Evolutionary conservation across 2,888 invertebrate species (phyloP).

Genomic region (Cetonia aurata): DNA sequence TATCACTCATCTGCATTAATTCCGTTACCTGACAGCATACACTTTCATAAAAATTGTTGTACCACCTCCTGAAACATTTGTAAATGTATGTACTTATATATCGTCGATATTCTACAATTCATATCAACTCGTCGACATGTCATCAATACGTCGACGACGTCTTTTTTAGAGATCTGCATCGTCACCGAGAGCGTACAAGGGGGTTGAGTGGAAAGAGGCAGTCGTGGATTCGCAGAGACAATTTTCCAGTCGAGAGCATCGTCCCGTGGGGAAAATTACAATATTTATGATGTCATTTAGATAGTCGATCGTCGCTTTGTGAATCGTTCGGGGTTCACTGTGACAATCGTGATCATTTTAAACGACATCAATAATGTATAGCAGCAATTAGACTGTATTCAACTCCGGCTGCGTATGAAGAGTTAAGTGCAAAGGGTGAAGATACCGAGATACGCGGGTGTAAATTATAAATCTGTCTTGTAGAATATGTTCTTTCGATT

Average conservation of each 20-base stretch:
- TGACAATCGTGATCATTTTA: constrained; percentile 59
- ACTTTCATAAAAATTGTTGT: too few species aligned
- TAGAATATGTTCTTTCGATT: background rate
- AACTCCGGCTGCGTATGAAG: constrained; percentile 42
- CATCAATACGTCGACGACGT: background rate
- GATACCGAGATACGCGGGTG: background rate
- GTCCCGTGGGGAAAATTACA: constrained; percentile 59
- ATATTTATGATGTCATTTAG: constrained; percentile 65
- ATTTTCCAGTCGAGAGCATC: constrained; percentile 53
- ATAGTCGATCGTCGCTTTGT: constrained; percentile 61
- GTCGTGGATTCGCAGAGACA: constrained; percentile 49
- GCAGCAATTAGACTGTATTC: constrained; percentile 61
- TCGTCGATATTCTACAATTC: too few species aligned
- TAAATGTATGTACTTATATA: too few species aligned
- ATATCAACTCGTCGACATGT: background rate
- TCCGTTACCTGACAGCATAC: too few species aligned
- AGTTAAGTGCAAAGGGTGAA: background rate
- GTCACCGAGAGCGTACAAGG: background rate
- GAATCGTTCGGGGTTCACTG: constrained; percentile 57
- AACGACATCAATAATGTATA: constrained; percentile 63
- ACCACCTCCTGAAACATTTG: too few species aligned
- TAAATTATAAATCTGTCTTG: background rate
- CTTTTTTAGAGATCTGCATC: background rate
- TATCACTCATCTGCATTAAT: too few species aligned
- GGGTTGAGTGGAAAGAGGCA: constrained; percentile 46